Evolutionary conservation across 2,797 vertebrate genomes (phyloP), one percentile per base, ranked within the genome.

Genomic region (Danio albolineatus): DNA sequence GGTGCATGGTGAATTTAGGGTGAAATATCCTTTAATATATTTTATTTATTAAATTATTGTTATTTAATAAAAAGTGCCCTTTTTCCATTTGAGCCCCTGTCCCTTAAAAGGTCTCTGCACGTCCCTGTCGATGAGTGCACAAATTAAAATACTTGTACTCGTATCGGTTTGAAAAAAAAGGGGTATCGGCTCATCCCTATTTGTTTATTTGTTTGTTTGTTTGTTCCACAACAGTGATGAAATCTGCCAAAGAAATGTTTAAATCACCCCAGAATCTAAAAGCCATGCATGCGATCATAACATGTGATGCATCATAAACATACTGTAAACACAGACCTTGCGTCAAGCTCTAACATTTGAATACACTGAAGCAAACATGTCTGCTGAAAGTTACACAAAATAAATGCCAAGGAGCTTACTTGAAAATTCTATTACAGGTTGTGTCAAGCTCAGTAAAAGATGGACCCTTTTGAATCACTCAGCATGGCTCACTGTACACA

Each of bases 391-490:
- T 21, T n/a, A 39, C 5, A 80, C 61, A 65, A 10, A 28, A 41
- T 1, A 49, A 43, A 16, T 10, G 44, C 16, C 14, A 36, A 54
- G 59, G 65, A 49, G 13, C 74, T 54, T 10, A 39, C 39, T 57
- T 78, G 46, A 65, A 81, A 82, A 81, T 87, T 56, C 67, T 67
- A 79, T 82, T 85, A 85, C 43, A 76, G 76, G 80, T 79, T 71
- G 72, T 66, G 74, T 82, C 57, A 76, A 51, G 56, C 44, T 65
- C 9, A 5, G 38, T 62, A 73, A 84, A 76, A 78, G 64, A 78
- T 57, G 39, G 67, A 6, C 14, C 53, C 16, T 41, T 44, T 16
- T 67, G 9, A 51, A 60, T 39, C 16, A 2, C 17, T 78, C 56
- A 21, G 41, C 38, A 51, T 6, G 14, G 17, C 59, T 64, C 56